Conservation (phyloP, 2,113 vertebrate genomes). For the Cricetomys ansorgei region DNA sequence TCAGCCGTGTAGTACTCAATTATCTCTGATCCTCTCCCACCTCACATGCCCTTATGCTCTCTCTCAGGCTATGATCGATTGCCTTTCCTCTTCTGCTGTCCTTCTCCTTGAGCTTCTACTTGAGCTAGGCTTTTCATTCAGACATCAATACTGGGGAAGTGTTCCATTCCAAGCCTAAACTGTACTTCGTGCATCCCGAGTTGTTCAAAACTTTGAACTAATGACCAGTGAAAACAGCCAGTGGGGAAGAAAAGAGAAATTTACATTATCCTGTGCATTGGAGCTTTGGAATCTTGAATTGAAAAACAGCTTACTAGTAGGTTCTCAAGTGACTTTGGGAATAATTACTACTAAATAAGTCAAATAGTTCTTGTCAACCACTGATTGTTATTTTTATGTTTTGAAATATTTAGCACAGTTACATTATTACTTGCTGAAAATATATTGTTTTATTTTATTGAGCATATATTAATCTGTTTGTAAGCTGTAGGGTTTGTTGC, state of each 20-base stretch:
- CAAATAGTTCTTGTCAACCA: background rate
- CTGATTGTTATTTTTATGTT: background rate
- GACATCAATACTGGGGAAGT: background rate
- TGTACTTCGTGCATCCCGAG: background rate
- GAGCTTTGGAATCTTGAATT: background rate
- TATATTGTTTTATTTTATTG: constrained; percentile 27
- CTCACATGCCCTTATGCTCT: background rate
- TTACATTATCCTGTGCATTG: background rate
- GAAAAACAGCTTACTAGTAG: constrained; percentile 19
- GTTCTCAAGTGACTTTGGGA: background rate
- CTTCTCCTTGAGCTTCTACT: background rate
- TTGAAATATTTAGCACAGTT: constrained; percentile 24
- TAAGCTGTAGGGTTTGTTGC: background rate
- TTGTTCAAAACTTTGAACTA: background rate
- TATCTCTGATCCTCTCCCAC: background rate
- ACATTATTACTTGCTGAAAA: background rate
- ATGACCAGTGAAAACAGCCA: background rate
- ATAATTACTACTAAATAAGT: background rate
- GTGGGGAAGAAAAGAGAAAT: background rate
- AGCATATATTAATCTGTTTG: background rate
- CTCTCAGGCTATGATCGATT: constrained; percentile 6
- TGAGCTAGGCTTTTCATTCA: background rate
- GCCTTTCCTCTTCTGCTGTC: background rate
- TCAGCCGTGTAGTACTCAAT: background rate
- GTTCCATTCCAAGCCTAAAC: background rate